Base-by-base conservation (phyloP, 2,888 invertebrate genomes). In the Smittia aterrima region DNA sequence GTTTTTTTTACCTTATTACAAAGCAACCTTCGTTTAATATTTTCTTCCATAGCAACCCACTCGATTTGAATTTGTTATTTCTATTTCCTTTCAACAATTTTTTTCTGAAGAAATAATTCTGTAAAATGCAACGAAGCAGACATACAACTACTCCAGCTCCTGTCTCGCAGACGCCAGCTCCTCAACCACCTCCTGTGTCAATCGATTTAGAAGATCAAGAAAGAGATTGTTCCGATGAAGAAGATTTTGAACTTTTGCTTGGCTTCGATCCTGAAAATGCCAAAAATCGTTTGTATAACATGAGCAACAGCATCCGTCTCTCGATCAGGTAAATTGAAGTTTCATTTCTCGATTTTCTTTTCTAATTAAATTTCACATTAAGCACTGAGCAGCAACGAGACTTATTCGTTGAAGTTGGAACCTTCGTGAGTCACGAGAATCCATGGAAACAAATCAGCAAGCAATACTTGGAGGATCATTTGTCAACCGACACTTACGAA, bases 391-490 rank as follows among this genome's bases (percentile, higher is more conserved):
- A 75, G 1, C 82, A 83, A 75, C 79, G 79, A 74, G 62, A 75
- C 0, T 80, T 91, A 11, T 88, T 89, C 75, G 84, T 89, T 77
- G 85, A 87, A 1, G 86, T 91, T 54, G 92, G 91, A 0, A 83
- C 86, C 41, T 86, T 92, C 79, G 86, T 92, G 0, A 90, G 88
- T 0, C 86, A 88, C 18, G 92, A 92, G 79, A 88, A 86, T 78
- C 92, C 92, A 0, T 92, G 92, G 92, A 89, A 88, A 76, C 84
- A 84, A 75, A 82, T 92, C 0, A 83, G 82, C 20, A 91, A 87
- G 80, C 85, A 86, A 38, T 82, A 85, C 62, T 82, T 92, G 1
- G 83, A 87, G 68, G 89, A 91, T 77, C 84, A 86, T 72, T 84
- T 92, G 1, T 79, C 81, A 24, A 80, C 81, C 32, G 78, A 86